These are phyloP conservation scores for Eilema sororculum DNA, from an alignment of 2,888 invertebrate genomes.

Conservation along the genomic window DNA sequence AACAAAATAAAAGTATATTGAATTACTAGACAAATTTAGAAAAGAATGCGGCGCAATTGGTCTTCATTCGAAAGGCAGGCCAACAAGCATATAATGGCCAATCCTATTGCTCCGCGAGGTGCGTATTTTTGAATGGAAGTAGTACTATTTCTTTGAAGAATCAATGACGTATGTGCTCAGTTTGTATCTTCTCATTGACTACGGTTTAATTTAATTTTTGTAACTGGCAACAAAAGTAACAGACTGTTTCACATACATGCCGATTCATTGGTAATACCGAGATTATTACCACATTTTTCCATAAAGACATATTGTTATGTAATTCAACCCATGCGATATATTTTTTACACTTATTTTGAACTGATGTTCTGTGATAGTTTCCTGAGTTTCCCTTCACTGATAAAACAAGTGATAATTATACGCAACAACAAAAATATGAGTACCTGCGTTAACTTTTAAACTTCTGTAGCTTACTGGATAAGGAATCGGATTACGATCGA, in stretches of 20 bases:
- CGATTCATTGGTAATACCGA: not conserved
- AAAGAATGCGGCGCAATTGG: no score
- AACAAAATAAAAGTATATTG: not conserved
- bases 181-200: not conserved
- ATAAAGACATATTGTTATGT: not conserved
- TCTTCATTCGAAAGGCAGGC: no score
- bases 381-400: conserved; percentile 12
- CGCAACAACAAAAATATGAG: not conserved
- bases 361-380: not conserved
- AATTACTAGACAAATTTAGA: not conserved
- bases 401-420: conserved; percentile 17
- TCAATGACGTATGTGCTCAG: not conserved
- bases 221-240: not conserved
- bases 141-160: not conserved
- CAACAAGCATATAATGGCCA: no score
- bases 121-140: not conserved
- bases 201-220: not conserved
- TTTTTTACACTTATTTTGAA: not conserved
- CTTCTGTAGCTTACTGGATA: not conserved
- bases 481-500: no score
- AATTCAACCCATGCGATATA: not conserved
- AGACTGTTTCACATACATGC: conserved; percentile 14
- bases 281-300: not conserved
- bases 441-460: not conserved
- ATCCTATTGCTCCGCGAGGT: no score